A percentile compares a stretch with the other conserved stretches of the same genome.
Conservation (phyloP, 1,140 invertebrate species). For the Drosophila cardini region DNA sequence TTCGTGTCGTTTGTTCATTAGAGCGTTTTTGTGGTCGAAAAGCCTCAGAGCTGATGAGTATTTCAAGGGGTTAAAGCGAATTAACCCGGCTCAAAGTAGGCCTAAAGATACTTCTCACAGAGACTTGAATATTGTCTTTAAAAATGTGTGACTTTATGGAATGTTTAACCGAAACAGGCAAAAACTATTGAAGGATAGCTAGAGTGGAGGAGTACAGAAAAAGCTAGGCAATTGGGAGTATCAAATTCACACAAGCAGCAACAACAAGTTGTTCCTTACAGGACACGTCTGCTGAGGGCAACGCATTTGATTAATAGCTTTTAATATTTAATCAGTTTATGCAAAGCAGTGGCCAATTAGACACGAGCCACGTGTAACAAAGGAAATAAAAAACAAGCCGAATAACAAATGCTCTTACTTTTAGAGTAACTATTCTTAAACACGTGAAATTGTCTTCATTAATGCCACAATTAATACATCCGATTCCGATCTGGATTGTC, state of each 20-base stretch:
- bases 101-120: no score
- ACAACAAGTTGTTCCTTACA: background rate
- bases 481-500: constrained; percentile 10
- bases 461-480: background rate
- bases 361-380: background rate
- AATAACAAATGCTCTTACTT: background rate
- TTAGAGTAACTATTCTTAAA: no score
- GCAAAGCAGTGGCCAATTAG: constrained; percentile 24
- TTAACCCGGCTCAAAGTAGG: no score
- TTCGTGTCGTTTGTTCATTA: constrained; percentile 12
- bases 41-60: constrained; percentile 4
- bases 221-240: no score
- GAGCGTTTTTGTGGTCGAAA: background rate
- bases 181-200: no score
- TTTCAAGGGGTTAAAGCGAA: background rate
- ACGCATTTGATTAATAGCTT: constrained; percentile 61
- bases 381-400: background rate
- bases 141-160: no score
- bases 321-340: constrained; percentile 61
- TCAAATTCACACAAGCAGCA: no score
- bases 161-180: no score
- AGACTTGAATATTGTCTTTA: no score
- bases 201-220: no score
- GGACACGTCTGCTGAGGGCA: constrained; percentile 2
- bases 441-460: no score